A percentile compares a stretch with the other conserved stretches of the same genome.
These are phyloP conservation scores for Bombus waltoni DNA, from an alignment of 1,140 invertebrate genomes.

Conservation along the genomic window DNA sequence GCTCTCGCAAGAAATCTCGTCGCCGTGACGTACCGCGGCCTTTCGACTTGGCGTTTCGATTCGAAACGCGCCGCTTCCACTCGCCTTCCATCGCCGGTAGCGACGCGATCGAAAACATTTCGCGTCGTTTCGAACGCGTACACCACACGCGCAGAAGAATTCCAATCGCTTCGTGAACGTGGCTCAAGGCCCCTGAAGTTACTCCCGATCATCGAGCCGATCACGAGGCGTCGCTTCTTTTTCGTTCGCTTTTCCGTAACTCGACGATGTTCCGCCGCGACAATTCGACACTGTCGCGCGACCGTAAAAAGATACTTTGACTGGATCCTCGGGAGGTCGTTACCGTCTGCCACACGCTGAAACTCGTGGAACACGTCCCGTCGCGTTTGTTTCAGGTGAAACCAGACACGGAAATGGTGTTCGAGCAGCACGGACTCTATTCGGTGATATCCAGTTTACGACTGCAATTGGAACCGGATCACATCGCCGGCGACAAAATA, in stretches of 20 bases:
- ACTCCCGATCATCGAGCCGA: no score
- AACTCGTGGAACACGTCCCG: constrained; percentile 1
- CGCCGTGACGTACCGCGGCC: neutral
- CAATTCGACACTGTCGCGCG: neutral
- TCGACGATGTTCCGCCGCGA: neutral
- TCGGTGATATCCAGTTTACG: constrained; percentile 77
- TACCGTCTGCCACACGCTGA: neutral
- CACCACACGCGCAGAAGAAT: no score
- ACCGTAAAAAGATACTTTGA: accelerated
- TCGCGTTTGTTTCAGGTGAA: constrained; percentile 71
- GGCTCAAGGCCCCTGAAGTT: no score
- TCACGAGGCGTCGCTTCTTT: no score
- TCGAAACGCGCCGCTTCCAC: neutral
- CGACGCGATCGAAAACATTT: no score
- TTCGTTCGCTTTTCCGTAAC: neutral
- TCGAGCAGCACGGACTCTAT: constrained; percentile 72
- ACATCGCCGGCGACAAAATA: constrained; percentile 77
- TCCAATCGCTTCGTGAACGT: no score
- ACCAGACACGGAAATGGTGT: constrained; percentile 72
- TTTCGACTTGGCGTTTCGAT: neutral
- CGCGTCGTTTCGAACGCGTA: no score
- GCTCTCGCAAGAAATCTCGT: neutral
- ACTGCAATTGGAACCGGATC: constrained; percentile 78
- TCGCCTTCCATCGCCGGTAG: neutral
- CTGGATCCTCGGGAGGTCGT: neutral